Evolutionary conservation across 2,888 invertebrate species (phyloP).

Genomic region (Conchocele bisecta): DNA sequence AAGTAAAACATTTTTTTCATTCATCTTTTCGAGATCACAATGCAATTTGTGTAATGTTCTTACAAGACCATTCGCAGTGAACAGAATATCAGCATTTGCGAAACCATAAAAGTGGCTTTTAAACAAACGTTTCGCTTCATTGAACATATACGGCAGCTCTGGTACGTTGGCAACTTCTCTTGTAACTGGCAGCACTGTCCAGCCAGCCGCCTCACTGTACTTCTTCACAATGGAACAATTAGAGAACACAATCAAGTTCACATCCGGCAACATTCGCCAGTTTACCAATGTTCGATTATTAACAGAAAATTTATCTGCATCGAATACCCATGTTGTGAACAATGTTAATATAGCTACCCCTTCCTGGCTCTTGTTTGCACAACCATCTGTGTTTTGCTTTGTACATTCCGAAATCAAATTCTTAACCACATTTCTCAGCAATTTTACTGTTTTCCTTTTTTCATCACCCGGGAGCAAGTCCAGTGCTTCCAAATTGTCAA

Average conservation of each 20-base stretch:
- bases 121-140: constrained; percentile 24
- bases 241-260: constrained; percentile 48
- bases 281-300: constrained; percentile 53
- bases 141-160: constrained; percentile 45
- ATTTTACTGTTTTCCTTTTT: neutral
- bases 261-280: constrained; percentile 40
- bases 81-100: constrained; percentile 54
- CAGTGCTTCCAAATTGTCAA: constrained; percentile 28
- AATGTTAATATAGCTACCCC: constrained; percentile 35
- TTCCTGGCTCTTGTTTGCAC: neutral
- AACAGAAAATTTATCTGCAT: constrained; percentile 48
- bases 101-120: constrained; percentile 48
- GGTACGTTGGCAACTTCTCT: constrained; percentile 35
- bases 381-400: neutral
- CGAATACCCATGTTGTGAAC: constrained; percentile 55
- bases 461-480: constrained; percentile 25
- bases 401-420: neutral
- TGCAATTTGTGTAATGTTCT: constrained; percentile 33
- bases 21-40: constrained; percentile 21
- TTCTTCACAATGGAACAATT: constrained; percentile 37
- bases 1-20: constrained; percentile 30
- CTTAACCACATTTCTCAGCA: constrained; percentile 6
- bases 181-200: constrained; percentile 29
- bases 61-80: constrained; percentile 36
- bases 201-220: constrained; percentile 35